Percentiles rank a stretch among this genome's conserved stretches.
phyloP scores from a whole-genome alignment of 2,888 invertebrate species.

The Ormyrus labotus region DNA sequence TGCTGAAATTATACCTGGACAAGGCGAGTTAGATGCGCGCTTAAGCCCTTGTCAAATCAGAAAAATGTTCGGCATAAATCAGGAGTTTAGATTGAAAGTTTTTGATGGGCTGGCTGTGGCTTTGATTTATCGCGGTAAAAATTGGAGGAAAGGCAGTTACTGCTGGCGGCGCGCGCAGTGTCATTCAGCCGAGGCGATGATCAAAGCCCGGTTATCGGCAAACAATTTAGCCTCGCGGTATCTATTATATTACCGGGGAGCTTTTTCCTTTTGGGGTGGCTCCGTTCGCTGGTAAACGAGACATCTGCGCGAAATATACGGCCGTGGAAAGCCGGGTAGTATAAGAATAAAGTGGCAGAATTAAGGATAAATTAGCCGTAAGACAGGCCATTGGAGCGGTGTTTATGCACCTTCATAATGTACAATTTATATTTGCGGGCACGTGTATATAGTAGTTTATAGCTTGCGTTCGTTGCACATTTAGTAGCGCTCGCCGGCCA shows the following conservation, averaged over 20 bases:
- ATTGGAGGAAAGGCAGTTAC: background rate
- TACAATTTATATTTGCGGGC: conserved; percentile 35
- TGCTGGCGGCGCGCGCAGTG: background rate
- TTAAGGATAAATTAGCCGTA: conserved; percentile 45
- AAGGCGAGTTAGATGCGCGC: too few species aligned
- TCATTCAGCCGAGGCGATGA: background rate
- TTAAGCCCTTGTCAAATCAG: too few species aligned
- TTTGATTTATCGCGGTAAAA: too few species aligned
- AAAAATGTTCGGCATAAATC: too few species aligned
- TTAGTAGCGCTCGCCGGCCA: conserved; percentile 21
- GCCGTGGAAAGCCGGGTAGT: conserved; percentile 11
- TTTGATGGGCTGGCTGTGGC: too few species aligned
- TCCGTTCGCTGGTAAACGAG: conserved; percentile 21
- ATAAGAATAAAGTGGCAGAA: conserved; percentile 42
- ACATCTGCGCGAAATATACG: conserved; percentile 28
- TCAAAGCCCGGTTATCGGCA: background rate
- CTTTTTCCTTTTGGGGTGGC: too few species aligned
- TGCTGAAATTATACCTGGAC: too few species aligned
- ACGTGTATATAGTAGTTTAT: conserved; percentile 33
- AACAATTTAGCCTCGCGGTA: conserved; percentile 1
- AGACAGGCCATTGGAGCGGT: conserved; percentile 37
- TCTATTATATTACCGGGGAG: background rate
- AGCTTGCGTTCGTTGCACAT: background rate
- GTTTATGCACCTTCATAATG: conserved; percentile 43
- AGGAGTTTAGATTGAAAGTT: too few species aligned